Evolutionary conservation across 2,797 vertebrate species (phyloP), one percentile per base, ranked within the genome.

Genomic region (Garrulus glandarius): DNA sequence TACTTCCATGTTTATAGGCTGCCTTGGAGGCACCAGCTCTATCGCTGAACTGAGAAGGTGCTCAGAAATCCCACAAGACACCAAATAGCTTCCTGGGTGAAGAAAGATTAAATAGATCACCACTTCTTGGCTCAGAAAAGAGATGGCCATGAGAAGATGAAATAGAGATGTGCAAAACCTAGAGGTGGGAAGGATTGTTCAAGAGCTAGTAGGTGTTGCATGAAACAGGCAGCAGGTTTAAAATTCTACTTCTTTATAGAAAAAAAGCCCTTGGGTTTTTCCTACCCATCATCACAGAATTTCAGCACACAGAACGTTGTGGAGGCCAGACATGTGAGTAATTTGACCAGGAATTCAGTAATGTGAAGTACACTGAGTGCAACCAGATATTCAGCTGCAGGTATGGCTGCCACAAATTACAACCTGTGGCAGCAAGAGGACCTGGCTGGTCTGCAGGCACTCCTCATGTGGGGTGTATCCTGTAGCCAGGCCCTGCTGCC

Each of bases 391-490:
- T 17, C 29, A 79, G 0, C 24, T 57, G 30, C 24, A 67, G 47
- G 9, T 56, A 4, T 11, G 41, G 44, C 29, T 13, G 5, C 36
- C 22, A 12, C 12, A 67, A 32, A 44, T 5, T 0, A 0, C 1
- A 4, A 30, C 16, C 24, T 39, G 19, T 14, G 23, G 65, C 50
- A 61, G 52, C 27, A 13, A 0, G 2, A 34, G 57, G 61, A 24
- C 29, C 16, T 24, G 1, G 0, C 37, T 21, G 23, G 5, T 21
- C 61, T 81, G 46, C 39, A 56, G 32, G 9, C 13, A 4, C 50
- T 49, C 29, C 27, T 87, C 43, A 7, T 0, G 0, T 15, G 22
- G 13, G 18, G 1, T 13, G 13, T 13, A 1, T 56, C 26, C 67
- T 79, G 41, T 3, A 34, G 44, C 26, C 11, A 6, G 53, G 18